Evolutionary conservation across 2,888 invertebrate species (phyloP).

Genomic region (Pogonocherus hispidulus): DNA sequence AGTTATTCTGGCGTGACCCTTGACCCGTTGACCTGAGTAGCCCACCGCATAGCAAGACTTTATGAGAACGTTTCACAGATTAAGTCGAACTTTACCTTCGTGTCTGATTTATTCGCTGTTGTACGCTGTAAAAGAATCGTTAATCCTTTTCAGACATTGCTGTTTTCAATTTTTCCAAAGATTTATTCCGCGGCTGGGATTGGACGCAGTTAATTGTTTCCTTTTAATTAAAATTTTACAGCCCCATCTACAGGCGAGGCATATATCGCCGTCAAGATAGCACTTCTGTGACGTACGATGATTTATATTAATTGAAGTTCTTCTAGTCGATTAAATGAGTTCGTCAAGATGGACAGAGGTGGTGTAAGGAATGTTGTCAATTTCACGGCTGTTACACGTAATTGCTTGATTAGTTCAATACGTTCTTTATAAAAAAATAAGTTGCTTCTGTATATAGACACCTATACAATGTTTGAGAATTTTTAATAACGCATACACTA

Average conservation of each 20-base stretch:
- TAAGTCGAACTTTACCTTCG: no score
- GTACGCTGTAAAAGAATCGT: not conserved
- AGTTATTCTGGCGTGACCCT: not conserved
- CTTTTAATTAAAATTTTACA: constrained; percentile 19
- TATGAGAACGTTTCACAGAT: no score
- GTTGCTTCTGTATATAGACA: no score
- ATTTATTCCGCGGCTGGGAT: not conserved
- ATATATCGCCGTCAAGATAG: constrained; percentile 8
- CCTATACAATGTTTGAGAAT: no score
- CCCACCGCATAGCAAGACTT: not conserved
- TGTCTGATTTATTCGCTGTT: not conserved
- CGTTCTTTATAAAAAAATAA: no score
- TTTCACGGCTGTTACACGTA: no score
- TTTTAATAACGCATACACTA: no score
- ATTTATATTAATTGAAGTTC: constrained; percentile 21
- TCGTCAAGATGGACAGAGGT: no score
- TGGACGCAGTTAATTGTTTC: constrained; percentile 12
- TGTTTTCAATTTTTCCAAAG: constrained; percentile 5
- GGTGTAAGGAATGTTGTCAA: no score
- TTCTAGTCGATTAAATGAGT: not conserved
- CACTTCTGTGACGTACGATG: constrained; percentile 4
- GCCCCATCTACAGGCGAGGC: not conserved
- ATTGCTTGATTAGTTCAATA: no score
- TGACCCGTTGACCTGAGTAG: not conserved
- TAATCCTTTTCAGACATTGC: not conserved